Evolutionary conservation across 2,113 vertebrate genomes (phyloP).

Genomic region (Gorsachius goisagi): DNA sequence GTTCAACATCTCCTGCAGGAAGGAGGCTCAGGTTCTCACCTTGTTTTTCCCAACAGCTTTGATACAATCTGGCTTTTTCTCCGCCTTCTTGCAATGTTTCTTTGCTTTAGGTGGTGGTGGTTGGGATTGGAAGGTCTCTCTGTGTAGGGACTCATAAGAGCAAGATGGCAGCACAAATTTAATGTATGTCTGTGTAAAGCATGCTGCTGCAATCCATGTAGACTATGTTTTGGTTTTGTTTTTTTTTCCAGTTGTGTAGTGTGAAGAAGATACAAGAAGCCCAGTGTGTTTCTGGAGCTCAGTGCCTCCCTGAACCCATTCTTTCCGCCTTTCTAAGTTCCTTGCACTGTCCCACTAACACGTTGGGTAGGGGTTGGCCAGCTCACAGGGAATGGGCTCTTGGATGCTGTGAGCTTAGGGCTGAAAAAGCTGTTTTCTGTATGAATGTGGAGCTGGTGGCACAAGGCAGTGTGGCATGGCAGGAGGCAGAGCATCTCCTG

Average conservation of each 20-base stretch:
- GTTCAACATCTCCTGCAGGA: not conserved
- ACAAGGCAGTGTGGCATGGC: not conserved
- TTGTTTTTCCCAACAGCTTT: not conserved
- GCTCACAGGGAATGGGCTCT: not conserved
- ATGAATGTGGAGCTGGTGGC: not conserved
- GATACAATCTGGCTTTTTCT: not conserved
- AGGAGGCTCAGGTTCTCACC: not conserved
- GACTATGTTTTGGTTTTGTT: not conserved
- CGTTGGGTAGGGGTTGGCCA: not conserved
- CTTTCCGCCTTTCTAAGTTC: not conserved
- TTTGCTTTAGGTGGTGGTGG: not conserved
- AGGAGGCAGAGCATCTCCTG: not conserved
- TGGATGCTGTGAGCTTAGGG: not conserved
- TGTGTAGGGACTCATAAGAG: not conserved
- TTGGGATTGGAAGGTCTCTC: not conserved
- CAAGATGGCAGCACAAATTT: not conserved
- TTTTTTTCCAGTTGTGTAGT: fast-evolving
- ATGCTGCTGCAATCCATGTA: not conserved
- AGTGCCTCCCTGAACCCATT: not conserved
- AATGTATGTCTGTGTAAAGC: not conserved
- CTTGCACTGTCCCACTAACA: not conserved
- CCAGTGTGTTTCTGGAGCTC: not conserved
- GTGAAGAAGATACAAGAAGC: not conserved
- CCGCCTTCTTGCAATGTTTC: not conserved
- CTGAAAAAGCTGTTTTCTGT: not conserved